Evolutionary conservation across 2,888 invertebrate species (phyloP).

Genomic region (Parascotia fuliginaria): DNA sequence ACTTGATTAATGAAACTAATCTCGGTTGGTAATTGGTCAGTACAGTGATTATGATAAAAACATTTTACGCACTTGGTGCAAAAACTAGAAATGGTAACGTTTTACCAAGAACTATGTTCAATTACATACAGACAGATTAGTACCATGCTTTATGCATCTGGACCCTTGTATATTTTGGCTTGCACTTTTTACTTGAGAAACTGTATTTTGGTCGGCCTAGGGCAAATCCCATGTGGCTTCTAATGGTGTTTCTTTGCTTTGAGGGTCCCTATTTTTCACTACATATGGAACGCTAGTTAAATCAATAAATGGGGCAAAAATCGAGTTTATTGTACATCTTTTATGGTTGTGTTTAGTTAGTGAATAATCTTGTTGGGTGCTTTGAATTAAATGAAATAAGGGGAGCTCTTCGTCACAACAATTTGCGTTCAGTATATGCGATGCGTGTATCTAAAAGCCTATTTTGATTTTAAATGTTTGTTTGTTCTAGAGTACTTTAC

Average conservation of each 20-base stretch:
- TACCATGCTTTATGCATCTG: too few species aligned
- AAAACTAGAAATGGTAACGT: too few species aligned
- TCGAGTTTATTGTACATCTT: constrained; percentile 37
- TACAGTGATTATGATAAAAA: too few species aligned
- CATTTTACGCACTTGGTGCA: too few species aligned
- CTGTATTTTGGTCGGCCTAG: constrained; percentile 17
- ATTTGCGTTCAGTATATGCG: background rate
- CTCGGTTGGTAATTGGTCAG: too few species aligned
- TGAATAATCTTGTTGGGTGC: constrained; percentile 21
- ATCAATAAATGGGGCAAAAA: constrained; percentile 48
- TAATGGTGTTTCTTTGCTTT: constrained; percentile 82
- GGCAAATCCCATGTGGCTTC: constrained; percentile 73
- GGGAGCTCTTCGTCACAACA: background rate
- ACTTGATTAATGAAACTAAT: too few species aligned
- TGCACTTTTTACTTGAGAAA: too few species aligned
- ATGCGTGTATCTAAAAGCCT: background rate
- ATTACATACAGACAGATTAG: too few species aligned
- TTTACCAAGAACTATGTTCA: too few species aligned
- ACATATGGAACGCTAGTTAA: constrained; percentile 79
- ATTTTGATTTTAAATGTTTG: background rate
- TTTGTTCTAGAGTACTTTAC: too few species aligned
- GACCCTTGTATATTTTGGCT: too few species aligned
- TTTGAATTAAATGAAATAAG: constrained; percentile 14
- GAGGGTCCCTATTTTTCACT: constrained; percentile 72
- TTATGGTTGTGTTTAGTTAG: constrained; percentile 38